Evolutionary conservation across 2,113 vertebrate genomes (phyloP).

Genomic region (Bubalus kerabau): DNA sequence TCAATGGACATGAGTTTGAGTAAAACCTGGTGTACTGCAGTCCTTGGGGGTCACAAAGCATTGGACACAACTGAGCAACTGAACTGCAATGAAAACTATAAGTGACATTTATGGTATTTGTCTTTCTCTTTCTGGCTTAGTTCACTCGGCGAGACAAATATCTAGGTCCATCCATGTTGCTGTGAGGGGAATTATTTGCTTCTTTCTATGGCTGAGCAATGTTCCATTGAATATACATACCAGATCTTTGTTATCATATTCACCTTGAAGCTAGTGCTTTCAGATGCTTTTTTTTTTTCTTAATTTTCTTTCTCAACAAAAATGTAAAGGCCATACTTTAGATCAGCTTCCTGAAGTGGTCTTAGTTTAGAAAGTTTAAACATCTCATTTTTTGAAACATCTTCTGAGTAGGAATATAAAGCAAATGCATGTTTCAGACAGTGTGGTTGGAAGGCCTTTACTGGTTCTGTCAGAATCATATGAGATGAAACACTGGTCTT

Average conservation of each 20-base stretch:
- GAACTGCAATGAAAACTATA: background rate
- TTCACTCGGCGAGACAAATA: accelerated
- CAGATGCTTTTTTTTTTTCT: background rate
- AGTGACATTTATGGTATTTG: background rate
- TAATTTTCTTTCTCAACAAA: background rate
- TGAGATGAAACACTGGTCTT: background rate
- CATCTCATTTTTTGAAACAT: background rate
- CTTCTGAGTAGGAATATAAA: background rate
- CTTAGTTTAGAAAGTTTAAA: background rate
- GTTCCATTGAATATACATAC: background rate
- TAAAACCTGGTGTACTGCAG: background rate
- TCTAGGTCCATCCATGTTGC: background rate
- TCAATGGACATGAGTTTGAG: background rate
- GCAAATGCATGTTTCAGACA: background rate
- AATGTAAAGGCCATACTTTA: background rate
- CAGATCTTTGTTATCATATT: background rate
- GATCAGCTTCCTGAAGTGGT: background rate
- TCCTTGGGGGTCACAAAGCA: background rate
- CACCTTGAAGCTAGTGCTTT: background rate
- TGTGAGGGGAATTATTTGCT: background rate
- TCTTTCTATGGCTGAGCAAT: background rate
- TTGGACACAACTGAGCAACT: background rate
- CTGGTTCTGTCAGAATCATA: background rate
- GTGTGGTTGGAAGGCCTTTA: background rate
- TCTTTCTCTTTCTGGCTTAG: background rate